Percentiles rank a stretch among this genome's conserved stretches.
These are phyloP conservation scores for Philhelius pedissequus DNA, from an alignment of 2,888 invertebrate genomes.

Conservation along the genomic window DNA sequence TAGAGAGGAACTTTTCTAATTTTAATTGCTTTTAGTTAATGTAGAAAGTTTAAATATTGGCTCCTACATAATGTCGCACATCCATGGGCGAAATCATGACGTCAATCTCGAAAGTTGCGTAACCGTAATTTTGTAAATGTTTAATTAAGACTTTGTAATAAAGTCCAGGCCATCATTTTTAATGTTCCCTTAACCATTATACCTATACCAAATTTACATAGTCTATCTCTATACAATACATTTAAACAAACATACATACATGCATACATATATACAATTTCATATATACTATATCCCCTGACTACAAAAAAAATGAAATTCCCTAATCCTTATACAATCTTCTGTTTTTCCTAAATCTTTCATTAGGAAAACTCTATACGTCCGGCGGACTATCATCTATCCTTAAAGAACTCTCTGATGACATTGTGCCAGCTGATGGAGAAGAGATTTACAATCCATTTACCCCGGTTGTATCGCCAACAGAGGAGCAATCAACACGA, in stretches of 20 bases:
- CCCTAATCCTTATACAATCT: not conserved
- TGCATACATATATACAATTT: not conserved
- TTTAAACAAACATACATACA: no score
- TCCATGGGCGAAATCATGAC: not conserved
- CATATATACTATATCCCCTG: not conserved
- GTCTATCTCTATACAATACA: no score
- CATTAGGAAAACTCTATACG: constrained; percentile 77
- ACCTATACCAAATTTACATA: no score
- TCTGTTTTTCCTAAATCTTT: not conserved
- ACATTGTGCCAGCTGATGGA: constrained; percentile 78
- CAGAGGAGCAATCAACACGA: constrained; percentile 77
- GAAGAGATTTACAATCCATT: constrained; percentile 80
- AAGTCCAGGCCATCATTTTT: not conserved
- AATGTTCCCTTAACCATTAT: constrained; percentile 4
- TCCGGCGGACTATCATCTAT: constrained; percentile 78
- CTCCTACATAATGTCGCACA: not conserved
- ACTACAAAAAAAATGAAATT: not conserved
- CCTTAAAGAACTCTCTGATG: constrained; percentile 78
- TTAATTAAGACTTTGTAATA: constrained; percentile 10
- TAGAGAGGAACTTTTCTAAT: not conserved
- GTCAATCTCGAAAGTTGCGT: not conserved
- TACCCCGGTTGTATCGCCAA: constrained; percentile 79
- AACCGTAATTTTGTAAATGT: not conserved
- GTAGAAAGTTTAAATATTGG: not conserved
- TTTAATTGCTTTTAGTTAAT: not conserved